Conservation (phyloP, 2,888 invertebrate genomes). For the Drosophila stalkeri region DNA sequence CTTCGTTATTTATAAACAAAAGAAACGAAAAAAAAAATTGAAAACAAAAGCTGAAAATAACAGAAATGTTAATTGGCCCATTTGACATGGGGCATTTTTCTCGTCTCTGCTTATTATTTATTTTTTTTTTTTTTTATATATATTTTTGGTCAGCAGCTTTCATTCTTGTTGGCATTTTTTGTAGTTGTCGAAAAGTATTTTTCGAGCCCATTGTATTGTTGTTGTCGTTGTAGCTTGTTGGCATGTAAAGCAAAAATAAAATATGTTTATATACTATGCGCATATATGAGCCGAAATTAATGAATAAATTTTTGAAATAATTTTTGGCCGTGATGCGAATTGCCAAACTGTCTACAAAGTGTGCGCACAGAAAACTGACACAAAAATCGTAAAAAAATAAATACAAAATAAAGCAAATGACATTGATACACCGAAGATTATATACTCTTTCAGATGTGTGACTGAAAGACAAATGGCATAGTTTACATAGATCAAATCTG, state of each 20-base stretch:
- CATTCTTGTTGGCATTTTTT: conserved; percentile 57
- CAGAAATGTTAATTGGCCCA: conserved; percentile 81
- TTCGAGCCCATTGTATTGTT: conserved; percentile 33
- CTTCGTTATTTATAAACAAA: conserved; percentile 77
- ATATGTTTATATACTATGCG: conserved; percentile 11
- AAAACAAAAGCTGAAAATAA: conserved; percentile 69
- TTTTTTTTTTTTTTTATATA: not conserved
- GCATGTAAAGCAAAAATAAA: conserved; percentile 50
- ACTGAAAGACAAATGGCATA: not conserved
- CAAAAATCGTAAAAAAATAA: conserved; percentile 18
- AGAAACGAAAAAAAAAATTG: conserved; percentile 34
- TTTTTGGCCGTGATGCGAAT: conserved; percentile 75
- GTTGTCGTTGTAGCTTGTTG: conserved; percentile 31
- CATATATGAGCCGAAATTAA: conserved; percentile 45
- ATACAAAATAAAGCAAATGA: not conserved
- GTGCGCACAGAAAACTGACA: conserved; percentile 38
- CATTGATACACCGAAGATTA: not conserved
- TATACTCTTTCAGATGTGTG: not conserved
- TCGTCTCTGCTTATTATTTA: conserved; percentile 5
- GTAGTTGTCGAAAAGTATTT: conserved; percentile 70
- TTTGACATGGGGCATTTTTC: conserved; percentile 79
- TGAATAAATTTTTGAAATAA: conserved; percentile 71
- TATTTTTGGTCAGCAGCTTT: conserved; percentile 54
- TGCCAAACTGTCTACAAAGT: conserved; percentile 73
- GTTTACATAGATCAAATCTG: not conserved